Percentiles rank a stretch among this genome's conserved stretches.
Conservation (phyloP, 2,888 invertebrate species). For the Idaea straminata region DNA sequence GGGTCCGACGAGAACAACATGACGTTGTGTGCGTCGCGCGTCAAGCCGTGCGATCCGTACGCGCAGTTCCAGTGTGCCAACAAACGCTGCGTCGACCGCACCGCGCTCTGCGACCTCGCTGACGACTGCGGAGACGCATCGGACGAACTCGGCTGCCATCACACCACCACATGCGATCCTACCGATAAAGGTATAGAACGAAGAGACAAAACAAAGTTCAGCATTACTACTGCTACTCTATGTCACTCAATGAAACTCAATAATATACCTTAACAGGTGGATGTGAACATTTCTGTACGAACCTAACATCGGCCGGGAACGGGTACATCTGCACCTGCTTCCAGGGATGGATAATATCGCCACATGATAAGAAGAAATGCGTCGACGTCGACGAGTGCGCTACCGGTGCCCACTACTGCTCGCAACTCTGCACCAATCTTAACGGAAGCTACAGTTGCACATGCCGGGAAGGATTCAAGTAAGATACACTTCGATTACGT, state of each 20-base stretch:
- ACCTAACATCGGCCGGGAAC: conserved; percentile 79
- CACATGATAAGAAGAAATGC: conserved; percentile 90
- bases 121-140: conserved; percentile 95
- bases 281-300: conserved; percentile 95
- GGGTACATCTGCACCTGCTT: conserved; percentile 96
- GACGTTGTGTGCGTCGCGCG: conserved; percentile 89
- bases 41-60: conserved; percentile 87
- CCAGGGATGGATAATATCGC: conserved; percentile 90
- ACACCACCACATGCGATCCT: conserved; percentile 79
- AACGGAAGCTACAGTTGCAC: conserved; percentile 96
- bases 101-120: conserved; percentile 91
- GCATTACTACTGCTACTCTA: not conserved
- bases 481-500: conserved; percentile 13
- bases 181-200: conserved; percentile 54
- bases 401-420: conserved; percentile 91
- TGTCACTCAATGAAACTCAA: not conserved
- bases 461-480: conserved; percentile 90
- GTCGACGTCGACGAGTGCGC: conserved; percentile 95
- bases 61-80: conserved; percentile 94
- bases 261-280: conserved; percentile 81
- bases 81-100: conserved; percentile 88
- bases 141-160: conserved; percentile 94
- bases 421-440: conserved; percentile 94
- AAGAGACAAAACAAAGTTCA: not conserved
- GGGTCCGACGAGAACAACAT: conserved; percentile 97